Conservation (phyloP, 2,113 vertebrate genomes). For the Fukomys damarensis region DNA sequence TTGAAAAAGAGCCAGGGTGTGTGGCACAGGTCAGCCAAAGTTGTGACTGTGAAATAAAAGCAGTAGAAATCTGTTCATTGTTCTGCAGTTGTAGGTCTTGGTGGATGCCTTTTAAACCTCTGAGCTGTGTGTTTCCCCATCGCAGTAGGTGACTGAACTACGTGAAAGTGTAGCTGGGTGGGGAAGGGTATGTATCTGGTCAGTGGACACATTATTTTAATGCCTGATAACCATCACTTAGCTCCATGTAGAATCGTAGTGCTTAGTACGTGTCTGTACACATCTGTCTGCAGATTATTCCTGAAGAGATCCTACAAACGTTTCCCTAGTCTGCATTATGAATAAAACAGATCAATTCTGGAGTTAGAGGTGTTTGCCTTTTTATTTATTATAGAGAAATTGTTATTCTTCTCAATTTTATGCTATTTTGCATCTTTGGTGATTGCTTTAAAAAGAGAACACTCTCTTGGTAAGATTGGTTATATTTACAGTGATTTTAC, state of each 20-base stretch:
- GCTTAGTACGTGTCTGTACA: neutral
- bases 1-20: slow-evolving; percentile 64
- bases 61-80: slow-evolving; percentile 81
- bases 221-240: neutral
- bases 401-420: slow-evolving; percentile 17
- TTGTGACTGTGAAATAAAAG: slow-evolving; percentile 76
- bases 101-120: slow-evolving; percentile 80
- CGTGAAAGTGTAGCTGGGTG: slow-evolving; percentile 45
- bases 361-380: neutral
- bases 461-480: neutral
- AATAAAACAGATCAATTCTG: slow-evolving; percentile 39
- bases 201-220: neutral
- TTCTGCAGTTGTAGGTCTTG: slow-evolving; percentile 82
- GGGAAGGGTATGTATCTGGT: slow-evolving; percentile 25
- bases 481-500: neutral
- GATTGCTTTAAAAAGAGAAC: neutral
- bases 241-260: neutral
- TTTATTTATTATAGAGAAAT: neutral
- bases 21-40: slow-evolving; percentile 60
- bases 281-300: neutral
- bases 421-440: neutral
- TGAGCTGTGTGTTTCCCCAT: slow-evolving; percentile 74
- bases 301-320: neutral
- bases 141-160: slow-evolving; percentile 71
- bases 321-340: neutral